Conservation (phyloP, 1,140 invertebrate genomes). For the Triops cancriformis region DNA sequence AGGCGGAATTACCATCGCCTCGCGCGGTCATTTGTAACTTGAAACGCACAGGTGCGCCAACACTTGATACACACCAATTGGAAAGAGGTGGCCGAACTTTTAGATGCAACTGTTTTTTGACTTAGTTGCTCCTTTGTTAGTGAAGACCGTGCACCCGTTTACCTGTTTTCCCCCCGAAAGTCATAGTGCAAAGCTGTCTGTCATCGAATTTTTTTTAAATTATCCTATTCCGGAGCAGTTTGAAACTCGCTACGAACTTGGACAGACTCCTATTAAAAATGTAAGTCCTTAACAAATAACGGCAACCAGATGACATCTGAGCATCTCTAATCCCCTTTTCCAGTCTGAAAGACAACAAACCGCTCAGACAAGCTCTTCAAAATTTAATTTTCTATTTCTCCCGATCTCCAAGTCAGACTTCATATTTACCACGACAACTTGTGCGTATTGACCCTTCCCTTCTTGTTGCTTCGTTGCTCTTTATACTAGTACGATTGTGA, state of each 20-base stretch:
- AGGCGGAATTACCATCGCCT: neutral
- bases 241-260: neutral
- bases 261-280: neutral
- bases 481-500: too few relatives aligned
- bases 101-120: neutral
- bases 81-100: slow-evolving; percentile 1
- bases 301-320: neutral
- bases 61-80: neutral
- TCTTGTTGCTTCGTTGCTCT: too few relatives aligned
- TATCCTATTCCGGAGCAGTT: neutral
- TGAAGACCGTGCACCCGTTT: neutral
- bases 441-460: neutral
- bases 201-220: too few relatives aligned
- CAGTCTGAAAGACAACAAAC: neutral
- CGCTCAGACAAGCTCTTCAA: neutral
- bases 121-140: neutral
- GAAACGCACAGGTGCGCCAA: neutral
- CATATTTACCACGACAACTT: neutral
- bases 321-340: neutral
- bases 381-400: neutral
- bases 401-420: neutral
- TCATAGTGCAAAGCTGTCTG: too few relatives aligned
- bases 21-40: neutral
- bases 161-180: too few relatives aligned
- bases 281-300: neutral